Percentiles rank a stretch among this genome's conserved stretches.
Evolutionary conservation across 2,113 vertebrate genomes (phyloP).

Genomic region (Osmerus eperlanus): DNA sequence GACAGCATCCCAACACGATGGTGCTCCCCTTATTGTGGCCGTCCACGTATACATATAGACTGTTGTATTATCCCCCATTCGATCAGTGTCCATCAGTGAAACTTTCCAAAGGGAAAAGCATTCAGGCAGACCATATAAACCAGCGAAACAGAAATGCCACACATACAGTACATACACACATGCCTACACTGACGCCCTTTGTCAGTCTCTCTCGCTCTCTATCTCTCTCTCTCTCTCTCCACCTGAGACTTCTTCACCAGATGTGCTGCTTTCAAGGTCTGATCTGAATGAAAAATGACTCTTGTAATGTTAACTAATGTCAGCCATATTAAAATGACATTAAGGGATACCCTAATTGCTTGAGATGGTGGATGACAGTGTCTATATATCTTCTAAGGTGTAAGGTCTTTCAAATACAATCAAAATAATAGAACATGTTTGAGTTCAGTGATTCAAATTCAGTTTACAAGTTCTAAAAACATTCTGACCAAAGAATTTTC

Average conservation of each 20-base stretch:
- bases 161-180: no score
- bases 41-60: no score
- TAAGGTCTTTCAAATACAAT: no score
- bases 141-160: no score
- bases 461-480: constrained; percentile 1
- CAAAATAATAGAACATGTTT: constrained; percentile 5
- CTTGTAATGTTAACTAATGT: constrained; percentile 41
- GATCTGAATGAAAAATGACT: constrained; percentile 43
- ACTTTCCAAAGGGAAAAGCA: no score
- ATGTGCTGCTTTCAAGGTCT: constrained; percentile 36
- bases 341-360: constrained; percentile 40
- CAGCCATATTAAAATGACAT: constrained; percentile 44
- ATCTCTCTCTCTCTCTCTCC: background rate
- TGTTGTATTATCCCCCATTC: no score
- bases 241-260: constrained; percentile 8
- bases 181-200: no score
- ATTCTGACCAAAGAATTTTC: constrained; percentile 5
- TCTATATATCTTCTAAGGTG: background rate
- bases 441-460: constrained; percentile 6
- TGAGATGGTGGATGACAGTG: constrained; percentile 29
- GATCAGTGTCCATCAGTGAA: no score
- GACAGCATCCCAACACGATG: no score
- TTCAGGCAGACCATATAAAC: no score
- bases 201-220: no score
- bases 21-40: no score